Evolutionary conservation across 1,140 invertebrate species (phyloP).

Genomic region (Anagrus nilaparvatae): DNA sequence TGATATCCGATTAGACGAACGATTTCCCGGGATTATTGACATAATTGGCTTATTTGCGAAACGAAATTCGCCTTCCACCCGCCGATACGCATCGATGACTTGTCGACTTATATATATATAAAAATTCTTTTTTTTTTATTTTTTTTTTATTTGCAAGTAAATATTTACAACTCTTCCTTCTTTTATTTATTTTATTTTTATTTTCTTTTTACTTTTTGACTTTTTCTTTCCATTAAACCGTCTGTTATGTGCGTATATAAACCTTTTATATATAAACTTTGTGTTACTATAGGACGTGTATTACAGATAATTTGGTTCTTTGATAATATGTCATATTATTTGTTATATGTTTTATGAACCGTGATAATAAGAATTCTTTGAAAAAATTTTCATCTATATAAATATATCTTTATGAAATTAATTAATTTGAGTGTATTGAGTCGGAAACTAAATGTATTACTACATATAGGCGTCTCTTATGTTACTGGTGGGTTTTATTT

Average conservation of each 20-base stretch:
- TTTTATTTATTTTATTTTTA: not conserved
- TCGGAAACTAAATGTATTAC: too few species aligned
- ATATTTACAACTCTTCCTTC: not conserved
- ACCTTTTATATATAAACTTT: too few species aligned
- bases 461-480: too few species aligned
- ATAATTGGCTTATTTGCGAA: slow-evolving; percentile 33
- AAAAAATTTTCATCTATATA: slow-evolving; percentile 3
- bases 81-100: slow-evolving; percentile 22
- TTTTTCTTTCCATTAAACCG: not conserved
- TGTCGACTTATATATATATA: slow-evolving; percentile 12
- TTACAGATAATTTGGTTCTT: too few species aligned
- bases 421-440: slow-evolving; percentile 10
- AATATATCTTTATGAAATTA: too few species aligned
- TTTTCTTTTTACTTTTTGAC: not conserved
- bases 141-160: slow-evolving; percentile 1
- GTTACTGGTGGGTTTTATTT: too few species aligned
- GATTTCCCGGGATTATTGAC: slow-evolving; percentile 30
- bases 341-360: slow-evolving; percentile 4
- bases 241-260: slow-evolving; percentile 6
- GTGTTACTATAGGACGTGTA: too few species aligned
- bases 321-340: too few species aligned
- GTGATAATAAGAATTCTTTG: slow-evolving; percentile 9
- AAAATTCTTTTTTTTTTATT: slow-evolving; percentile 14
- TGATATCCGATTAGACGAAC: slow-evolving; percentile 20
- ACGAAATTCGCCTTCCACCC: slow-evolving; percentile 15